Percentiles rank a stretch among this genome's conserved stretches.
Evolutionary conservation across 1,140 invertebrate genomes (phyloP).

Genomic region (Cydia fagiglandana): DNA sequence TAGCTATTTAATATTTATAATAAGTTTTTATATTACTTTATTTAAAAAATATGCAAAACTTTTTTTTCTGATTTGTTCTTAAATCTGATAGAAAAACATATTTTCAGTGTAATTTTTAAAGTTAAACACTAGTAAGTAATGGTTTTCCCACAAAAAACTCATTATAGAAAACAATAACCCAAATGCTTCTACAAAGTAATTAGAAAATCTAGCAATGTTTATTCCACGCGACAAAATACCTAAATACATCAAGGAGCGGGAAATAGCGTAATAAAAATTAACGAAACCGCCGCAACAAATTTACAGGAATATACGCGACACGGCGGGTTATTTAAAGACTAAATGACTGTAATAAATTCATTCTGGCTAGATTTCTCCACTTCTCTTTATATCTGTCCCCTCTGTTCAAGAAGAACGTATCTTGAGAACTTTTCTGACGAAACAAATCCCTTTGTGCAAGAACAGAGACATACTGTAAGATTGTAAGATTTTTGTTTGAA

Average conservation of each 20-base stretch:
- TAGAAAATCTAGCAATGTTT: background rate
- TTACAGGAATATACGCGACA: conserved; percentile 25
- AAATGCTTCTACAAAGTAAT: background rate
- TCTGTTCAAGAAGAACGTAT: background rate
- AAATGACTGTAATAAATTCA: conserved; percentile 28
- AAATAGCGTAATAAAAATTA: conserved; percentile 27
- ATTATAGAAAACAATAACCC: background rate
- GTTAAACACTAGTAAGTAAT: background rate
- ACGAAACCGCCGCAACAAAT: conserved; percentile 24
- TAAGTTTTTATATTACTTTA: too few relatives aligned
- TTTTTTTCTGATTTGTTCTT: background rate
- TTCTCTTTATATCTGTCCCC: conserved; percentile 17
- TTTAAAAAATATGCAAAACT: too few relatives aligned
- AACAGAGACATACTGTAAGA: background rate
- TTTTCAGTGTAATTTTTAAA: background rate
- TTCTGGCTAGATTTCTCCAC: conserved; percentile 25
- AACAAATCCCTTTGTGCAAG: background rate
- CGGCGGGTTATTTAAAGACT: conserved; percentile 16
- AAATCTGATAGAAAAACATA: background rate
- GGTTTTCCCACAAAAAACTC: background rate
- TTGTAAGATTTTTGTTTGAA: conserved; percentile 24
- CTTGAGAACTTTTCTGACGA: background rate
- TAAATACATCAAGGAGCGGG: conserved; percentile 9
- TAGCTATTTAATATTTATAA: too few relatives aligned
- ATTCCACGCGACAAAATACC: background rate